A percentile compares a stretch with the other conserved stretches of the same genome.
Conservation (phyloP, 2,113 vertebrate species). For the Tautogolabrus adspersus region DNA sequence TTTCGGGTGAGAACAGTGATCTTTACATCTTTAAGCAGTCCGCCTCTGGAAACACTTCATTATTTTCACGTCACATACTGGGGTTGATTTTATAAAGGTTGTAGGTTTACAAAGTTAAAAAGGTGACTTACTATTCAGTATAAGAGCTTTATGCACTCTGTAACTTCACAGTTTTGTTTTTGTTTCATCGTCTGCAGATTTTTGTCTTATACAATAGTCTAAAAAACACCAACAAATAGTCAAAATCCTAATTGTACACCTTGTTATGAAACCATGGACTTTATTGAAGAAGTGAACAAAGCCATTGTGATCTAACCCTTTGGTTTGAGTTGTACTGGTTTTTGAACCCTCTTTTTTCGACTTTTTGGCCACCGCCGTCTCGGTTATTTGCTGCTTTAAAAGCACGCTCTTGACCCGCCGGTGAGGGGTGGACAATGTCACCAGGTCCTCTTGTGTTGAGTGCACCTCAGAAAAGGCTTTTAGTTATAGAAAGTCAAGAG, state of each 20-base stretch:
- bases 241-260: too few relatives aligned
- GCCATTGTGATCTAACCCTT: background rate
- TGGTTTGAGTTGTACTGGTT: background rate
- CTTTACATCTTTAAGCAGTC: background rate
- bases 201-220: too few relatives aligned
- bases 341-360: background rate
- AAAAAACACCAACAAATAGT: too few relatives aligned
- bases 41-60: constrained; percentile 23
- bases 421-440: constrained; percentile 20
- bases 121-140: background rate
- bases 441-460: constrained; percentile 8
- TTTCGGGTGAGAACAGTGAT: constrained; percentile 10
- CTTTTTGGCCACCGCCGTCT: background rate
- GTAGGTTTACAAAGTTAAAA: background rate
- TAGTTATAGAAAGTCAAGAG: constrained; percentile 13
- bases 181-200: too few relatives aligned
- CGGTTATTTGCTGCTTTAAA: background rate
- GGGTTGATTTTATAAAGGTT: constrained; percentile 1
- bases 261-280: background rate
- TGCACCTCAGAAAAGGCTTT: constrained; percentile 25
- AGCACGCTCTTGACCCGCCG: background rate
- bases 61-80: background rate
- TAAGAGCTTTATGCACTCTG: background rate
- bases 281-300: background rate
- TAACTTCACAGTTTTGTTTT: too few relatives aligned